Percentiles rank a stretch among this genome's conserved stretches.
Evolutionary conservation across 2,113 vertebrate genomes (phyloP).

Genomic region (Theristicus caerulescens): DNA sequence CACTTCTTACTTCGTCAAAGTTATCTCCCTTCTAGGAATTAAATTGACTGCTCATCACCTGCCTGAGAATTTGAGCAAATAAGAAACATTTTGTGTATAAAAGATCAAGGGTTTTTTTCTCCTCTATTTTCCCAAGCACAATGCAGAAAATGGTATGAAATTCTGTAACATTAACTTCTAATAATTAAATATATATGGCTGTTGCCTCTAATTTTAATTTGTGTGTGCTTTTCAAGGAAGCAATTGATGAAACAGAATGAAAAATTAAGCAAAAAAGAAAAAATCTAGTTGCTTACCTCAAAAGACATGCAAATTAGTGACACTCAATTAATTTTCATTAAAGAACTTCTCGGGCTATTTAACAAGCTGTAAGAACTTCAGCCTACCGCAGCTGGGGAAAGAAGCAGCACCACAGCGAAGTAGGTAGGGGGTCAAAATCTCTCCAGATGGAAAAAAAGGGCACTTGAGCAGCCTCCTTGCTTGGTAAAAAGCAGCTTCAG

Average conservation of each 20-base stretch:
- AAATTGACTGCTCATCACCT: not conserved
- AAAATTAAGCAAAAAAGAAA: not conserved
- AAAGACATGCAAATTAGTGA: not conserved
- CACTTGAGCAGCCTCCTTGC: not conserved
- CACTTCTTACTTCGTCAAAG: not conserved
- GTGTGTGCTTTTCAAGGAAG: not conserved
- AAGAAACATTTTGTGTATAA: not conserved
- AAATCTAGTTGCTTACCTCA: not conserved
- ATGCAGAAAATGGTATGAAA: not conserved
- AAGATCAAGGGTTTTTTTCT: not conserved
- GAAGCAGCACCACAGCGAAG: not conserved
- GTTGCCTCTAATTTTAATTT: not conserved
- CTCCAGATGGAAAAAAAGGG: not conserved
- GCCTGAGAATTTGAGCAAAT: not conserved
- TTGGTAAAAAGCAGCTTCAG: not conserved
- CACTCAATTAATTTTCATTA: not conserved
- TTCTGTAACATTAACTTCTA: not conserved
- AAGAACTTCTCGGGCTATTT: not conserved
- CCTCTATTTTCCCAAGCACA: not conserved
- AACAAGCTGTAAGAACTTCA: not conserved
- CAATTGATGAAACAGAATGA: not conserved
- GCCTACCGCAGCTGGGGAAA: fast-evolving
- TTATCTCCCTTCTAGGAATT: slow-evolving; percentile 46
- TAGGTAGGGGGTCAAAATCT: not conserved
- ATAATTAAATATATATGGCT: not conserved